Conservation (phyloP, 1,140 invertebrate genomes). For the Drosophila orena region DNA sequence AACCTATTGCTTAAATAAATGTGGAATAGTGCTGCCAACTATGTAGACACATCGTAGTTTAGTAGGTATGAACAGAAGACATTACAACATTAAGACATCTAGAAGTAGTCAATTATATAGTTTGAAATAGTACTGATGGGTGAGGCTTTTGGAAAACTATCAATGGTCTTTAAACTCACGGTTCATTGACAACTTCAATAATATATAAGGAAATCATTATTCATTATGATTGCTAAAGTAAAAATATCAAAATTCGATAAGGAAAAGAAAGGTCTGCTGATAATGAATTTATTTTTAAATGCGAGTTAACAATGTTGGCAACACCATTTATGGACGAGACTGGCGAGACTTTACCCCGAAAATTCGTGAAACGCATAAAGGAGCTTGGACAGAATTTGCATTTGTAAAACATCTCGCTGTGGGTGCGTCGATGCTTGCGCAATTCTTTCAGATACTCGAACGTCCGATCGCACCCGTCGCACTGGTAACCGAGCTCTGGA, state of each 20-base stretch:
- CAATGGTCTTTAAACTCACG: neutral
- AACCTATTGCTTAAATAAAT: neutral
- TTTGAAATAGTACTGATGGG: neutral
- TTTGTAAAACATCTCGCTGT: conserved; percentile 87
- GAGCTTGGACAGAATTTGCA: conserved; percentile 87
- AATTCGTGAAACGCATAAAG: conserved; percentile 86
- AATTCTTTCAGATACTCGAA: conserved; percentile 86
- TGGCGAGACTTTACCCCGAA: conserved; percentile 71
- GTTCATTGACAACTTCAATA: neutral
- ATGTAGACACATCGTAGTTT: neutral
- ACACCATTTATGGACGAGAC: conserved; percentile 5
- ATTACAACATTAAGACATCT: neutral
- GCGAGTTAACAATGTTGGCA: conserved; percentile 6
- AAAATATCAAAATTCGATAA: neutral
- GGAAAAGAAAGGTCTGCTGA: neutral
- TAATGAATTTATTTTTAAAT: neutral
- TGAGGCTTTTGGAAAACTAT: neutral
- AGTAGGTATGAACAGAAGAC: neutral
- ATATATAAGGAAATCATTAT: neutral
- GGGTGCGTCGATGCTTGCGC: conserved; percentile 86
- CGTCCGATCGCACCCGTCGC: conserved; percentile 86
- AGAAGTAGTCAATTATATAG: neutral
- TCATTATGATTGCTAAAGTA: neutral
- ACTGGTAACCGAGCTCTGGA: conserved; percentile 82
- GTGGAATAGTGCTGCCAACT: conserved; percentile 1